Evolutionary conservation across 2,113 vertebrate species (phyloP), one percentile per base, ranked within the genome.

Genomic region (Guaruba guarouba): DNA sequence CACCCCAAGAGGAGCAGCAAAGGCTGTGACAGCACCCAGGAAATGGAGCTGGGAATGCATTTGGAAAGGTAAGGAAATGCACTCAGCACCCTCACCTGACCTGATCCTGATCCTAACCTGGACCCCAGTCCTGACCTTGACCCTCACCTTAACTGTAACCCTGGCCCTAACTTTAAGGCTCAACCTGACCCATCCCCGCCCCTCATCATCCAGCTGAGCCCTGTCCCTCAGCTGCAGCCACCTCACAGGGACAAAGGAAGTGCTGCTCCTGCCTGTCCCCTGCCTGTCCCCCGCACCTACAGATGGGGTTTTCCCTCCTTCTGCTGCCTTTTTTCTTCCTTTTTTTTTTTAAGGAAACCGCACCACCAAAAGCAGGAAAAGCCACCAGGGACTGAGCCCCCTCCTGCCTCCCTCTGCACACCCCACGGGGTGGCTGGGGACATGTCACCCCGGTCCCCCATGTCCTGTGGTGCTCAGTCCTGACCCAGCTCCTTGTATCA

Each of bases 21-120:
- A 37, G 39, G 62, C 33, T 1, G 4, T 0, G n/a, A 9, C 46
- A 78, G 43, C 7, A 8, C 20, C 46, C 0, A 0, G 62, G 90
- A 43, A 59, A 59, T 0, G 1, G 39, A 69, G 78, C 37, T n/a
- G 33, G 22, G 37, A 9, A 2, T 1, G 0, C 61, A 29, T 52
- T 41, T 64, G 48, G 71, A 12, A 63, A 59, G 48, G 33, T 16
- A 62, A 43, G 44, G 27, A 51, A 74, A 33, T 2, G 39, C 7
- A 11, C 24, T 19, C 6, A 51, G 7, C 67, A 29, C 20, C 43
- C 8, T 41, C 37, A 33, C 17, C 67, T 52, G 23, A 14, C 22
- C 7, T 46, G 28, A 51, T 25, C 35, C 49, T 57, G 15, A 44
- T 37, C 14, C 7, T 46, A n/a, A 28, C 18, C 46, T 39, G 54